Evolutionary conservation across 2,888 invertebrate species (phyloP), one percentile per base, ranked within the genome.

Genomic region (Epirrita christyi): DNA sequence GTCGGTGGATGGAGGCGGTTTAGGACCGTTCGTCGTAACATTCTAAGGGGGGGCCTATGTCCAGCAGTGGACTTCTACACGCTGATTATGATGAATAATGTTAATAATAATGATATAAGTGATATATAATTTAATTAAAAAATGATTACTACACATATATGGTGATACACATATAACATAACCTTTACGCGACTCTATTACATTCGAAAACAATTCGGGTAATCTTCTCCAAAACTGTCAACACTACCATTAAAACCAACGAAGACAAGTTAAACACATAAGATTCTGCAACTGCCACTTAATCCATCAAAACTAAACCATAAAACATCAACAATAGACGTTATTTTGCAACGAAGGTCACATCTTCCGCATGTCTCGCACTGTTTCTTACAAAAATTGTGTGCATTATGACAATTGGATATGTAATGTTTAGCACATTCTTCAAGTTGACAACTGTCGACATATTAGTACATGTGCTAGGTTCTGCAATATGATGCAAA

Each of bases 341-440:
- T 42, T 11, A 45, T 48, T 66, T 74, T 77, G 6, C 37, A 58
- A 59, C 67, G 62, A 13, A 49, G 34, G 42, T 11, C 10, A 42
- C 14, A 68, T 72, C 70, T 75, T 75, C 70, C 75, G 66, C 65
- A 56, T 66, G 78, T 78, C 73, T 80, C 75, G 88, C 86, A 79
- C 89, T 90, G 88, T 83, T 89, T 89, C 79, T 70, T 72, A 53
- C 55, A 55, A 62, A 90, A 85, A 90, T 88, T 85, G 85, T 82
- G 78, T 77, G 72, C 82, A 81, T 86, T 83, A 80, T 72, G 72
- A 75, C 73, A 73, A 75, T 76, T 74, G 68, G 64, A 34, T 58
- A 53, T 71, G 76, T 70, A 71, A 72, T 73, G 68, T 73, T 71
- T 74, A 68, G 71, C 71, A 73, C 75, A 75, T 71, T 72, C 54